Evolutionary conservation across 1,140 invertebrate genomes (phyloP), one percentile per base, ranked within the genome.

Genomic region (Polyergus mexicanus): DNA sequence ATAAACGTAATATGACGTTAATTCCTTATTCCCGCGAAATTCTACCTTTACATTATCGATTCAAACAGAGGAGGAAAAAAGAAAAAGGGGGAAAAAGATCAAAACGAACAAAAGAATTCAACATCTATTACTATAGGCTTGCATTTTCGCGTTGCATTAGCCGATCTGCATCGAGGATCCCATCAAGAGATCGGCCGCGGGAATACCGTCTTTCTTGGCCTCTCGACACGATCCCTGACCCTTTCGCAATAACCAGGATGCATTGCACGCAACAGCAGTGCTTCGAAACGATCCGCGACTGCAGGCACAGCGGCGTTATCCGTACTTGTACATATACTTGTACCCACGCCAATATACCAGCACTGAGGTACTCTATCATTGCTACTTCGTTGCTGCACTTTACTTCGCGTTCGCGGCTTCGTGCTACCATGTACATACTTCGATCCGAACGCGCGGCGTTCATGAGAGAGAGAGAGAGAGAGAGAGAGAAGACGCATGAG

Each of bases 101-200:
- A 32, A 28, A 71, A 71, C 47, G 65, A 71, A 58, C 58, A 60
- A 56, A 44, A 74, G 68, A 38, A 19, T 11, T 51, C 63, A 60
- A 28, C 78, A 69, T 44, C 78, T 74, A 83, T 83, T 60, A 35
- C 68, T 44, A 51, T 51, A 60, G 44, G 72, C 72, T 83, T 28
- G 66, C 68, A 74, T 89, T 89, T 88, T 85, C 86, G 74, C 87
- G 88, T 89, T 88, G 69, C 76, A 63, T 60, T 54, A 74, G 56
- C 68, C 87, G 84, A 89, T 89, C 88, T 89, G 88, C 88, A 89
- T 87, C 84, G 88, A 65, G 80, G 84, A 90, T 90, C 89, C 88
- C 85, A 84, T 89, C 62, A 86, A 90, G 84, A 84, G 88, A 78
- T 83, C 78, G 88, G 78, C 75, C 71, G 63, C 35, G 65, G 78